Base-by-base conservation (phyloP, 2,888 invertebrate species). In the Cantharis rufa region DNA sequence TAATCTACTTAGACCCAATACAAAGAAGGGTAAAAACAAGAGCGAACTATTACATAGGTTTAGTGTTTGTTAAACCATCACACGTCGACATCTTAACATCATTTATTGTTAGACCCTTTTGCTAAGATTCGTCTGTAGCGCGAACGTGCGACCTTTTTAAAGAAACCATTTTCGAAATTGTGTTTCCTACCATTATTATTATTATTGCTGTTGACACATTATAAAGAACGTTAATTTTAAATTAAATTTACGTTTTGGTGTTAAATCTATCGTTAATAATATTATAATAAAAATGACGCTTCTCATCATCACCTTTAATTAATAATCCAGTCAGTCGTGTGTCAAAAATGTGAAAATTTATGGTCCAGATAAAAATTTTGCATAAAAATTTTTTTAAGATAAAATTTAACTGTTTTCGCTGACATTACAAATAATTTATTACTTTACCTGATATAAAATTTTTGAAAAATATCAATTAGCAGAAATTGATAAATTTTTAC, bases 11-110 rank as follows among this genome's bases (percentile, higher is more conserved):
- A 66, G 64, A 66, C n/a, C 64, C 64, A 66, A 21, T n/a, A 66
- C 21, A 21, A 66, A 15, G 64, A 66, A 66, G 64, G 24, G 64
- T 16, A 66, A 66, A 66, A 66, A 66, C 64, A 66, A 66, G 24
- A 66, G 64, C 18, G 64, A 66, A 66, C 21, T 66, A 66, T 66
- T 66, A 66, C 64, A 66, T 21, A n/a, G 64, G 18, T 66, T 66
- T 66, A 62, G 74, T 80, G 82, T 83, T 83, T 82, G 83, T 84
- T 83, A 84, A 84, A 84, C 82, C 82, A 82, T 83, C 83, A 84
- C 84, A 84, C 82, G 80, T 82, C 81, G 80, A 82, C 83, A 81
- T 83, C 83, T 83, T 83, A 84, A 84, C 84, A 83, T 83, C 84
- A 83, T 84, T 84, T 84, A 84, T 84, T 84, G 83, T 83, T 82